Evolutionary conservation across 2,113 vertebrate species (phyloP), one percentile per base, ranked within the genome.

Genomic region (Ameiurus melas): DNA sequence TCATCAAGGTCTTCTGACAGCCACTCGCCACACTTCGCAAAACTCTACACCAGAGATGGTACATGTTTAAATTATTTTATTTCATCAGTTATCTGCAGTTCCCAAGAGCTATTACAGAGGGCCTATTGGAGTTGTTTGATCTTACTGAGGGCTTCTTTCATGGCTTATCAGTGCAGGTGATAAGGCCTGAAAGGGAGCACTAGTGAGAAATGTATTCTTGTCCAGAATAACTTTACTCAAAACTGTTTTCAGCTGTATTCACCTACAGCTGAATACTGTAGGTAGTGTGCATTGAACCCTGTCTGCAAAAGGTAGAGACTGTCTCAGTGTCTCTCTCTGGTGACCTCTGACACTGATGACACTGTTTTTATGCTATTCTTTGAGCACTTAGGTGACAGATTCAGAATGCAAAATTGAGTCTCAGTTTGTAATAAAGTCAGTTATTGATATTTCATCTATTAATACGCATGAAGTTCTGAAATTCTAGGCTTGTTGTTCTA

Each of bases 21-120:
- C 39, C 87, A 88, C 81, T 84, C 75, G 22, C 64, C 91, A 70
- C 85, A 91, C 64, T 90, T 90, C 62, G 90, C 87, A 62, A 92
- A 89, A 80, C 91, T 92, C 71, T 87, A 91, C 89, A 84, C 80
- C 71, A 86, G 80, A 92, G 90, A 92, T 17, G 90, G 91, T 92
- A 85, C 64, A 71, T 85, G 25, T 66, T 89, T 43, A 19, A 85
- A 51, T 77, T 8, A 20, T 84, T 58, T 77, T 62, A 36, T 78
- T 81, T 70, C 62, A 66, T 19, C 39, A 39, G 85, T 80, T 79
- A 86, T 30, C 86, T 17, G 39, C 77, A 66, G 86, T n/a, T 57
- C 16, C 55, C 36, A 27, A 19, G 22, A 57, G 60, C 47, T 70
- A 66, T 87, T 55, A 71, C 47, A 57, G 64, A 87, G 51, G 47